Conservation (phyloP, 1,140 invertebrate genomes). For the Drosophila oshimai region DNA sequence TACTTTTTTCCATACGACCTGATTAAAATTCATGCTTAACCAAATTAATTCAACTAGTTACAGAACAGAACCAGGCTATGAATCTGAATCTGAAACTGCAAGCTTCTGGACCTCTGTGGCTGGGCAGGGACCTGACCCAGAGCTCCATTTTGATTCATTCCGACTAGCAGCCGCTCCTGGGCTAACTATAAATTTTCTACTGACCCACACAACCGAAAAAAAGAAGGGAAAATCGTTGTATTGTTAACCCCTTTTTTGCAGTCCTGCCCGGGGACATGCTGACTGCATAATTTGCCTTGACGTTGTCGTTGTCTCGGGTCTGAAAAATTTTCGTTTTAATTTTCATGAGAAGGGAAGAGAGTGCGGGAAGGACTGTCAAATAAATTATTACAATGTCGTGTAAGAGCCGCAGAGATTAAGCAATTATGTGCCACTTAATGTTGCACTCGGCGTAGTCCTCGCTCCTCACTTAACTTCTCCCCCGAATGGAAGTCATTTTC, state of each 20-base stretch:
- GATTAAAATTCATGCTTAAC: not conserved
- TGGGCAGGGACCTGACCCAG: not conserved
- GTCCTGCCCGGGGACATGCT: constrained; percentile 44
- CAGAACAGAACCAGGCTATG: not conserved
- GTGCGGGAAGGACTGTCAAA: constrained; percentile 61
- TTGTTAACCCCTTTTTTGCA: constrained; percentile 55
- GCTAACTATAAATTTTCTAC: constrained; percentile 53
- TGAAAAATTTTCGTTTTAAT: constrained; percentile 69
- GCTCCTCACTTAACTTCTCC: not conserved
- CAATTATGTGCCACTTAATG: constrained; percentile 81
- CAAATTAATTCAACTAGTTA: not conserved
- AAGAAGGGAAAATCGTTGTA: not conserved
- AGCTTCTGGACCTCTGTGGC: not conserved
- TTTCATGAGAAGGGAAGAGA: constrained; percentile 44
- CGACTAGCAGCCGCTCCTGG: constrained; percentile 16
- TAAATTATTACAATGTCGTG: constrained; percentile 80
- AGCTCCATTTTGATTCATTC: constrained; percentile 29
- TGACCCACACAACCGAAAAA: constrained; percentile 40
- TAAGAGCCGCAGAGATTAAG: constrained; percentile 81
- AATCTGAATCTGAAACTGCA: not conserved
- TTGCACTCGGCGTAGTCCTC: constrained; percentile 37
- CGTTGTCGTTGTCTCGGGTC: constrained; percentile 33
- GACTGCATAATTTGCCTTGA: constrained; percentile 78
- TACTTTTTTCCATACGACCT: not conserved
- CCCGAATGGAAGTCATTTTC: constrained; percentile 32